Evolutionary conservation across 2,797 vertebrate genomes (phyloP), one percentile per base, ranked within the genome.

Genomic region (Melanitta fusca): DNA sequence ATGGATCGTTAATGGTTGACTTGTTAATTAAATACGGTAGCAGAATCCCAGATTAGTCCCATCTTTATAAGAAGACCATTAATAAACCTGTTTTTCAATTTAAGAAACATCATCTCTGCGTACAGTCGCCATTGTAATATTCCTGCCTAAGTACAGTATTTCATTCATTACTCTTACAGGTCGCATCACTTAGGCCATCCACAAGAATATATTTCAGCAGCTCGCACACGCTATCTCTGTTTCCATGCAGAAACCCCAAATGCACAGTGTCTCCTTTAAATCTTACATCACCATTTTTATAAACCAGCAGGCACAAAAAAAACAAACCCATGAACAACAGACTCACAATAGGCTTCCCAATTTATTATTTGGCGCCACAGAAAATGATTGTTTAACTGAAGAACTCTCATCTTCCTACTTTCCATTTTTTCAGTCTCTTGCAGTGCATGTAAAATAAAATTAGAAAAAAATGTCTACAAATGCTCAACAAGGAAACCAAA

Each of bases 81-180:
- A 97, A 97, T 96, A 97, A 97, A 92, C 27, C 79, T 85, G 88
- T 75, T 96, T 97, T 97, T 96, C 95, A 97, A 81, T 93, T 89
- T 95, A 93, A 34, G 60, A 96, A 97, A 95, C 66, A 96, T 93
- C 92, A 94, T 85, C 80, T 70, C 54, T 66, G 64, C 47, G 47
- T 54, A 70, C 24, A 85, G 39, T 39, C 82, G 57, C 75, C 73
- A 80, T 36, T 91, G 41, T 79, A 85, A 85, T 88, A 91, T 84
- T 95, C 86, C 61, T 71, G 62, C 87, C 61, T 47, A 75, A 77
- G 61, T 72, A 84, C 5, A 92, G 88, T 68, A 91, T 81, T 91
- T 91, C 86, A 95, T 94, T 96, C 68, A 85, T 90, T 86, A 69
- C 69, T 65, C 47, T 86, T 96, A 96, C 89, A 93, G 68, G 80